Conservation (phyloP, 2,797 vertebrate genomes). For the Myioborus miniatus region DNA sequence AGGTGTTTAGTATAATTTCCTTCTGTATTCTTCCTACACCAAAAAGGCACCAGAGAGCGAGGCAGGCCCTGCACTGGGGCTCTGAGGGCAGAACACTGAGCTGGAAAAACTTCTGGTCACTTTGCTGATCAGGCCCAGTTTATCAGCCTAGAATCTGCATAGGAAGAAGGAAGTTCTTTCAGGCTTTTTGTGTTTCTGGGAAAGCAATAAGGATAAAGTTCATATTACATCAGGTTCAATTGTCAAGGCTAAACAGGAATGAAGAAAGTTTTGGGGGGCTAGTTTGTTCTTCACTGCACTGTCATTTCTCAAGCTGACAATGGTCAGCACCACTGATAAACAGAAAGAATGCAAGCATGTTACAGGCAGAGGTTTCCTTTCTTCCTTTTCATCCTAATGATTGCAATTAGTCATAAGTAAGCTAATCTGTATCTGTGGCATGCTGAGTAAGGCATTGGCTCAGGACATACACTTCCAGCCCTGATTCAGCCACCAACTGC, state of each 20-base stretch:
- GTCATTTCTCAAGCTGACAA: not conserved
- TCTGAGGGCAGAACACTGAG: not conserved
- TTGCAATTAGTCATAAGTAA: not conserved
- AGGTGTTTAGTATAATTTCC: not conserved
- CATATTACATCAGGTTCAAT: not conserved
- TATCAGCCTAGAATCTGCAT: not conserved
- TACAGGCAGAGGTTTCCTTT: not conserved
- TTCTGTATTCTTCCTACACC: not conserved
- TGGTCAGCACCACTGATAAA: not conserved
- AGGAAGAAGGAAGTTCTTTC: not conserved
- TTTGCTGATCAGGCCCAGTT: not conserved
- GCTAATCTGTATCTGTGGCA: not conserved
- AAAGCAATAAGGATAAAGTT: not conserved
- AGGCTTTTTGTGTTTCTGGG: not conserved
- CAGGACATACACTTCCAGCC: not conserved
- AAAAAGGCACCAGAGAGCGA: not conserved
- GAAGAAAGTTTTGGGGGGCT: not conserved
- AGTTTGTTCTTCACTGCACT: not conserved
- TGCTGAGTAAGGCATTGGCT: not conserved
- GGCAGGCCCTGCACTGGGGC: not conserved
- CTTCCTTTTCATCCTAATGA: not conserved
- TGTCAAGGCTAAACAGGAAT: not conserved
- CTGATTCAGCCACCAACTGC: not conserved
- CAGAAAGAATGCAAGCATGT: not conserved
- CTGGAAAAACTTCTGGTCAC: not conserved